Evolutionary conservation across 2,888 invertebrate species (phyloP), one percentile per base, ranked within the genome.

Genomic region (Epirrhoe tristata): DNA sequence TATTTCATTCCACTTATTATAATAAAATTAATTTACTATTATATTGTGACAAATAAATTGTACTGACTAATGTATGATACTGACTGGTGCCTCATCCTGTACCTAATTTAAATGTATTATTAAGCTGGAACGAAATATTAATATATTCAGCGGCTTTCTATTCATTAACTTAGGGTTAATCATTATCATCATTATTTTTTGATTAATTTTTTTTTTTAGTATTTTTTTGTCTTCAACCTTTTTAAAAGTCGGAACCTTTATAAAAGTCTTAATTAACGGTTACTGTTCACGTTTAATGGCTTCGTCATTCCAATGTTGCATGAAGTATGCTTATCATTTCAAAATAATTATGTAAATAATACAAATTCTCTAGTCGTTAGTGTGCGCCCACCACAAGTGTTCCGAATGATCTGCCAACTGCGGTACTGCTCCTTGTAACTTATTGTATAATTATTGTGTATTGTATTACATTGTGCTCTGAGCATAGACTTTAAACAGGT

Each of bases 361-460:
- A 51, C 14, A n/a, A 52, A 43, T 46, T 34, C 32, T 57, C 77
- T 80, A 77, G 74, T 73, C 74, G 74, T 71, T 76, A 72, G 70
- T 75, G 74, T 73, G 74, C 74, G 80, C 77, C 81, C 76, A 72
- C 71, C 74, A 69, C 77, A 75, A 64, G 70, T 76, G 78, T 79
- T 76, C 77, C 75, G 67, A 75, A 74, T 81, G 80, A 82, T 84
- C 83, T 85, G 83, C 79, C 81, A 81, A 81, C 78, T 5, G 10
- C 8, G 24, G 70, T 80, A 71, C 76, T 76, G 74, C 74, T 79
- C 72, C 75, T 71, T 70, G 67, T 74, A 73, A 68, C 66, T 59
- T 78, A 79, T 76, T 77, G 59, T 65, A 78, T 78, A 84, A 85
- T 82, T 85, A 82, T 84, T 85, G 74, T 78, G 65, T 74, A 68